Evolutionary conservation across 2,113 vertebrate genomes (phyloP).

Genomic region (Aspidoscelis tigris): DNA sequence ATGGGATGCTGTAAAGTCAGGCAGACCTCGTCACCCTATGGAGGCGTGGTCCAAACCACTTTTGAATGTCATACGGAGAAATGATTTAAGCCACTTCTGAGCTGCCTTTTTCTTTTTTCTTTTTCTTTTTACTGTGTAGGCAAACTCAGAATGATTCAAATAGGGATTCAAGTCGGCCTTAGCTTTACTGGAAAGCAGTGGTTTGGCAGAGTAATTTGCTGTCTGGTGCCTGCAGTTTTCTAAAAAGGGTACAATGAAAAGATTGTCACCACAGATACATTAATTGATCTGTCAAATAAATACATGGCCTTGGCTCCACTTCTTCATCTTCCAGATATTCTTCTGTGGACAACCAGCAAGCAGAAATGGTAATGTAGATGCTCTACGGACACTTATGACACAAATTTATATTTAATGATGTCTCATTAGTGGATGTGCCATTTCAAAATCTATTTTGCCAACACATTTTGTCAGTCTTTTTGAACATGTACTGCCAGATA

Average conservation of each 20-base stretch:
- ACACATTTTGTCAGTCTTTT: background rate
- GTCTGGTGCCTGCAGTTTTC: background rate
- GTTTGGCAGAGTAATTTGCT: background rate
- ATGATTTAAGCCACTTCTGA: too few relatives aligned
- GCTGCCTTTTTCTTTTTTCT: too few relatives aligned
- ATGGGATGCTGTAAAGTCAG: too few relatives aligned
- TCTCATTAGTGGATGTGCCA: background rate
- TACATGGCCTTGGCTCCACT: background rate
- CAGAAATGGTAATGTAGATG: background rate
- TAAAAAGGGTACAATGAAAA: background rate
- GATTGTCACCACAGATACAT: background rate
- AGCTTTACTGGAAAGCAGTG: background rate
- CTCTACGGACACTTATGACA: background rate
- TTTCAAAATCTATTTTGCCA: background rate
- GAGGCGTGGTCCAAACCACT: too few relatives aligned
- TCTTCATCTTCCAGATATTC: background rate
- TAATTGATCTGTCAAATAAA: background rate
- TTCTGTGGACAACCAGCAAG: background rate
- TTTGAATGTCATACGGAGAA: too few relatives aligned
- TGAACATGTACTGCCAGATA: background rate
- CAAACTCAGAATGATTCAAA: background rate
- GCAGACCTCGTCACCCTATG: too few relatives aligned
- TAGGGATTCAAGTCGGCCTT: background rate
- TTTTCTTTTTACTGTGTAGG: too few relatives aligned
- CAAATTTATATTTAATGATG: background rate